These are phyloP conservation scores for Atopsyche davidsoni DNA, from an alignment of 1,140 invertebrate species.

Conservation along the genomic window DNA sequence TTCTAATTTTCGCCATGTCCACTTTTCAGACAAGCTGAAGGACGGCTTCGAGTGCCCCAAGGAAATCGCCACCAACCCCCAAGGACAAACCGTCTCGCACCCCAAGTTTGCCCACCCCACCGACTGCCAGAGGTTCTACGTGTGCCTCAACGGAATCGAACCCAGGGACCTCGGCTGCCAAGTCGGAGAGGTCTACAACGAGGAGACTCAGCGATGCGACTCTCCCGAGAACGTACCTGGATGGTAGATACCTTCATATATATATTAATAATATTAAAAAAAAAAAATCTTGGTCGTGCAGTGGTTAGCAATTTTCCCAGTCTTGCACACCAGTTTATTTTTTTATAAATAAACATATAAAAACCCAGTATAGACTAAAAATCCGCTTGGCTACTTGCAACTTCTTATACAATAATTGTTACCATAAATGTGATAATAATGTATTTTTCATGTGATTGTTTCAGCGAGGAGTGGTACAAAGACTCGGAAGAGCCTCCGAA, in stretches of 20 bases:
- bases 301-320: too few species aligned
- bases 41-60: constrained; percentile 81
- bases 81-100: constrained; percentile 71
- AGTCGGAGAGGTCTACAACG: constrained; percentile 81
- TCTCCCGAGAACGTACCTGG: constrained; percentile 80
- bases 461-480: constrained; percentile 82
- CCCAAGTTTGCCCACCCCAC: constrained; percentile 81
- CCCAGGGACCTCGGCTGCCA: constrained; percentile 80
- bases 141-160: constrained; percentile 79
- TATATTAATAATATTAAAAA: constrained; percentile 6
- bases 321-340: too few species aligned
- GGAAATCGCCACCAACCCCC: constrained; percentile 54
- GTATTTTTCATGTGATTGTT: constrained; percentile 39
- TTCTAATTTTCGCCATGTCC: too few species aligned
- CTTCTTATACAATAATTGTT: too few species aligned
- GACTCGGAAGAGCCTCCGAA: constrained; percentile 50
- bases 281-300: too few species aligned
- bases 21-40: constrained; percentile 56
- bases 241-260: constrained; percentile 57
- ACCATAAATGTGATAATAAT: constrained; percentile 13
- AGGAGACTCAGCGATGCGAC: constrained; percentile 73
- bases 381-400: too few species aligned
- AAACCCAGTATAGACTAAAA: too few species aligned
- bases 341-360: too few species aligned
- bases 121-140: constrained; percentile 85